Base-by-base conservation (phyloP, 2,113 vertebrate species). In the Paradisaea rubra region DNA sequence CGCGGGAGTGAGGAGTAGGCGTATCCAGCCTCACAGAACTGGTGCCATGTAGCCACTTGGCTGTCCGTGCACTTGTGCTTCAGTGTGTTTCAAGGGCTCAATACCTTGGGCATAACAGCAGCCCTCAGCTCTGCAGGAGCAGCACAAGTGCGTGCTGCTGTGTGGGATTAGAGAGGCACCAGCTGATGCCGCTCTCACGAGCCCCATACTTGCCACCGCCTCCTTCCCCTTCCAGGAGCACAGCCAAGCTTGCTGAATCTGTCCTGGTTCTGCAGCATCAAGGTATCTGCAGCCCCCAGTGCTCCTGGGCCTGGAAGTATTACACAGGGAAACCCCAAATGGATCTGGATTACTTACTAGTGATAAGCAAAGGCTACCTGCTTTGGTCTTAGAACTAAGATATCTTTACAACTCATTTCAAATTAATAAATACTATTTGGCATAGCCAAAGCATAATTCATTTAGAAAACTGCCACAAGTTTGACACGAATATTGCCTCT, bases 91-190 rank as follows among this genome's bases (percentile, higher is more conserved):
- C 31, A 66, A 17, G 65, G n/a, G 30, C 64, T 81, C 15, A 56
- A 10, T 56, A 35, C 37, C 41, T 21, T 61, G 4, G 4, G 31
- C 18, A 2, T 54, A 50, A 53, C 54, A 59, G 63, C 68, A 83
- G 39, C 35, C 52, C 56, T 30, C n/a, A 77, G 61, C 73, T 87
- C 1, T 47, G 10, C 20, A 31, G 57, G 70, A 70, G 31, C 52
- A 50, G 69, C 65, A 35, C 1, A 0, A 27, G 44, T 45, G 61
- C 0, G 0, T 74, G 60, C 56, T 27, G 44, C 27, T 28, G 59
- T 13, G 68, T 50, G 79, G 80, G 63, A 72, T 70, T 59, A 49
- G 54, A 57, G 1, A 37, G 69, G 42, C 82, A 25, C 42, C 76
- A 56, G 33, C 42, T 88, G 21, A 8, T 44, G 35, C 69, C 1